Evolutionary conservation across 2,113 vertebrate genomes (phyloP).

Genomic region (Ahaetulla prasina): DNA sequence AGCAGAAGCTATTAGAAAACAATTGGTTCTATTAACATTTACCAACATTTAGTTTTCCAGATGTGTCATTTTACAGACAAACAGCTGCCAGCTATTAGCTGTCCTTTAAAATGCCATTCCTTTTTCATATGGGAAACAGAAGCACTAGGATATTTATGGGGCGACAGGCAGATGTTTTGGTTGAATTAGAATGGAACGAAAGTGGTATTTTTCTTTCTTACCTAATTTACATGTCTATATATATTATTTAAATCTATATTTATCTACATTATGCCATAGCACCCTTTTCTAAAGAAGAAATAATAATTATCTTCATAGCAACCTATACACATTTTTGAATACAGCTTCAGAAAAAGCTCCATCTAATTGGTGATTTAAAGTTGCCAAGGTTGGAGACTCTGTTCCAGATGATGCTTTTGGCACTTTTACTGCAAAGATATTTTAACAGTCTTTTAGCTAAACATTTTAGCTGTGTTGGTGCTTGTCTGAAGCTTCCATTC

Average conservation of each 20-base stretch:
- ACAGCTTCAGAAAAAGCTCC: background rate
- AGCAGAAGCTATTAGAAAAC: conserved; percentile 56
- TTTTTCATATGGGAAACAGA: conserved; percentile 63
- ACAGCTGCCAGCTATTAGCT: conserved; percentile 67
- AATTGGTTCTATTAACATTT: conserved; percentile 51
- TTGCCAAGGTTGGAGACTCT: too few species aligned
- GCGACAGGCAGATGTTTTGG: conserved; percentile 67
- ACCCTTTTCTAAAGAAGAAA: background rate
- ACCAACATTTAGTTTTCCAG: conserved; percentile 57
- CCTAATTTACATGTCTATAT: background rate
- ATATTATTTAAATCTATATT: conserved; percentile 40
- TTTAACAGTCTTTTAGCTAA: background rate
- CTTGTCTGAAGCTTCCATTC: background rate
- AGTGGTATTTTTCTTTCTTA: conserved; percentile 49
- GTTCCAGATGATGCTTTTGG: background rate
- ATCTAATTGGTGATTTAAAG: too few species aligned
- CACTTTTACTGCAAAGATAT: background rate
- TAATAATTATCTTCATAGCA: conserved; percentile 4
- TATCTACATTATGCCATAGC: conserved; percentile 14
- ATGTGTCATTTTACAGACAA: conserved; percentile 61
- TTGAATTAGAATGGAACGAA: conserved; percentile 40
- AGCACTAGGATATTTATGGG: conserved; percentile 62
- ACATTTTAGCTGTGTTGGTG: background rate
- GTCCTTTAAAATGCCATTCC: conserved; percentile 56
- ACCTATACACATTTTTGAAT: background rate